Conservation (phyloP, 1,140 invertebrate species). For the Formica exsecta region DNA sequence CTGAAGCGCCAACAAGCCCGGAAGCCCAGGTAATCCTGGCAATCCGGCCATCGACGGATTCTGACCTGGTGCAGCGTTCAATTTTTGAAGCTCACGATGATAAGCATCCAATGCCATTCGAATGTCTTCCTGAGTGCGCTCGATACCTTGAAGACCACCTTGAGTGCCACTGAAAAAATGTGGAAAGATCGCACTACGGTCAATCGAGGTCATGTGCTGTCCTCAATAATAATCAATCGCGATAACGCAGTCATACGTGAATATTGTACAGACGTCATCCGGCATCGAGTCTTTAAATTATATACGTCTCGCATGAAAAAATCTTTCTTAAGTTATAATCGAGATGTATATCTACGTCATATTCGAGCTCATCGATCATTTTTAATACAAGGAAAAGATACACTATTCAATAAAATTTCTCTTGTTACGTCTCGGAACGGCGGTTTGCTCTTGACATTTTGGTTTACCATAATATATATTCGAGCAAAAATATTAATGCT, state of each 20-base stretch:
- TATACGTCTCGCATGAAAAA: neutral
- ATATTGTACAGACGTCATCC: neutral
- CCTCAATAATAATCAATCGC: conserved; percentile 86
- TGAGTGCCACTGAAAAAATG: conserved; percentile 91
- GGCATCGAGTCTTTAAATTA: neutral
- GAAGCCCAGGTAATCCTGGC: conserved; percentile 88
- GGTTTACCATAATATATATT: neutral
- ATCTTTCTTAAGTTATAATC: conserved; percentile 15
- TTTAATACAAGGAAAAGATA: conserved; percentile 22
- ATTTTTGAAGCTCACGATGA: conserved; percentile 95
- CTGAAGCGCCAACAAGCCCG: conserved; percentile 90
- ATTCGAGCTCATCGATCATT: neutral
- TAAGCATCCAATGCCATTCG: conserved; percentile 96
- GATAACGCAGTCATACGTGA: neutral
- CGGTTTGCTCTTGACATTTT: conserved; percentile 42
- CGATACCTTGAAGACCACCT: conserved; percentile 88
- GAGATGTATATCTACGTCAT: conserved; percentile 5
- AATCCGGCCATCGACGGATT: conserved; percentile 87
- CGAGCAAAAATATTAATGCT: neutral
- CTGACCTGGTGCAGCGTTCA: conserved; percentile 89
- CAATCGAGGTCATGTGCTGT: conserved; percentile 88
- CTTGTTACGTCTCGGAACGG: neutral
- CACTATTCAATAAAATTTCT: conserved; percentile 8
- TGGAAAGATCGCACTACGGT: conserved; percentile 90
- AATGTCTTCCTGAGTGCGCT: conserved; percentile 94